Conservation (phyloP, 1,140 invertebrate species). For the Drosophila eugracilis region DNA sequence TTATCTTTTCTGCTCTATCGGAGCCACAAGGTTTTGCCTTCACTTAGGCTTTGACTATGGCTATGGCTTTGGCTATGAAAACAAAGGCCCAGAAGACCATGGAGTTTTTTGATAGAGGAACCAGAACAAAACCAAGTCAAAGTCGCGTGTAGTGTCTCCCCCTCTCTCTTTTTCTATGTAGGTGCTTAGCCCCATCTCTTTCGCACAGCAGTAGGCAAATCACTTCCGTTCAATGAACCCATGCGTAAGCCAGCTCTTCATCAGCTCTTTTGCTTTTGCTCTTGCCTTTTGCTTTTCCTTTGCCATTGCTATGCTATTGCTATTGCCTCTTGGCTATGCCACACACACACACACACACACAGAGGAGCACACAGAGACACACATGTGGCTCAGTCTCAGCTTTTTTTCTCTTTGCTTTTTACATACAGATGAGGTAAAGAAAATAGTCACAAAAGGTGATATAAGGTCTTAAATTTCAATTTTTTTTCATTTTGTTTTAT, state of each 20-base stretch:
- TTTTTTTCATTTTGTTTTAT: too few relatives aligned
- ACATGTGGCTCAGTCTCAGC: constrained; percentile 35
- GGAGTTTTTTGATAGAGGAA: constrained; percentile 32
- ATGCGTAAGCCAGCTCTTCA: constrained; percentile 75
- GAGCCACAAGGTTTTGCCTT: constrained; percentile 35
- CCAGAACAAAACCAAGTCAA: constrained; percentile 51
- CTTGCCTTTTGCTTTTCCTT: constrained; percentile 37
- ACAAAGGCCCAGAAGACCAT: constrained; percentile 6
- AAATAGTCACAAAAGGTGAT: too few relatives aligned
- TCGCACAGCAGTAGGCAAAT: constrained; percentile 69
- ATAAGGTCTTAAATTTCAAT: background rate
- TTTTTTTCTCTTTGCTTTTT: constrained; percentile 22
- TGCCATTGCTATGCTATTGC: constrained; percentile 38
- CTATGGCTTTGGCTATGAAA: constrained; percentile 2
- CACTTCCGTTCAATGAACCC: constrained; percentile 83
- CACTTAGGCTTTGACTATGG: constrained; percentile 5
- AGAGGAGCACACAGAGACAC: constrained; percentile 22
- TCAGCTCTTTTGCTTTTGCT: constrained; percentile 40
- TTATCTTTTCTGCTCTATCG: constrained; percentile 44
- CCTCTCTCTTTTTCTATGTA: constrained; percentile 4
- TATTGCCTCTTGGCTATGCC: constrained; percentile 56
- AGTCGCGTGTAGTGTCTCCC: constrained; percentile 43
- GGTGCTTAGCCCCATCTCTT: constrained; percentile 1
- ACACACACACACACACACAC: constrained; percentile 26
- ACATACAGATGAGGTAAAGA: constrained; percentile 16